Conservation (phyloP, 2,888 invertebrate genomes). For the Apodemia mormo region DNA sequence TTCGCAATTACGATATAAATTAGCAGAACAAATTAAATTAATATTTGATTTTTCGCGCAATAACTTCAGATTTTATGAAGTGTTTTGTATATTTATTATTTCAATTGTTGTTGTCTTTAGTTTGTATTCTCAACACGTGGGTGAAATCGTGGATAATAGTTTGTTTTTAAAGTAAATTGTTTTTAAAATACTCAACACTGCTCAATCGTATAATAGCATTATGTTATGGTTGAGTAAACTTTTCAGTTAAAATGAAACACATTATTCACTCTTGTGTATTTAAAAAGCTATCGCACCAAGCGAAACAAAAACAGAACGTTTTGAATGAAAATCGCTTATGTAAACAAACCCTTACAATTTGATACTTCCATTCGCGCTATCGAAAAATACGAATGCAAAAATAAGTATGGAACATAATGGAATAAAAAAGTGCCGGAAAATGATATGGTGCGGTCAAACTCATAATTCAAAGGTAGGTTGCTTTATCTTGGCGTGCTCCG, state of each 20-base stretch:
- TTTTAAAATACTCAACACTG: background rate
- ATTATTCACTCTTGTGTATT: constrained; percentile 7
- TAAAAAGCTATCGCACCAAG: constrained; percentile 2
- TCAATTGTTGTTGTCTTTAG: too few relatives aligned
- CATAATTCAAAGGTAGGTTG: constrained; percentile 57
- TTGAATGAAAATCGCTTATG: constrained; percentile 10
- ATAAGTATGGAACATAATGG: constrained; percentile 9
- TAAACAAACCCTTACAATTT: constrained; percentile 18
- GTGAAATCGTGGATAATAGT: background rate
- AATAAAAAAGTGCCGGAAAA: constrained; percentile 14
- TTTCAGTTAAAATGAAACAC: background rate
- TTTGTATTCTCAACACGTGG: background rate
- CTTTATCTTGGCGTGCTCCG: constrained; percentile 57
- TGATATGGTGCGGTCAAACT: constrained; percentile 24
- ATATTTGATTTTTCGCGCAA: too few relatives aligned
- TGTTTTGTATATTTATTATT: too few relatives aligned
- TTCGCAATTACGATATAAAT: too few relatives aligned
- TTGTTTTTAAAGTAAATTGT: background rate
- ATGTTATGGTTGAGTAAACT: background rate
- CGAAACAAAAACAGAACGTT: constrained; percentile 9
- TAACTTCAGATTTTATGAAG: too few relatives aligned
- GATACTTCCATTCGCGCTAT: constrained; percentile 13
- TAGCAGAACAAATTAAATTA: too few relatives aligned
- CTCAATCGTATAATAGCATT: background rate
- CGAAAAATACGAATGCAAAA: constrained; percentile 21